Evolutionary conservation across 2,888 invertebrate species (phyloP), one percentile per base, ranked within the genome.

Genomic region (Morpho achilles): DNA sequence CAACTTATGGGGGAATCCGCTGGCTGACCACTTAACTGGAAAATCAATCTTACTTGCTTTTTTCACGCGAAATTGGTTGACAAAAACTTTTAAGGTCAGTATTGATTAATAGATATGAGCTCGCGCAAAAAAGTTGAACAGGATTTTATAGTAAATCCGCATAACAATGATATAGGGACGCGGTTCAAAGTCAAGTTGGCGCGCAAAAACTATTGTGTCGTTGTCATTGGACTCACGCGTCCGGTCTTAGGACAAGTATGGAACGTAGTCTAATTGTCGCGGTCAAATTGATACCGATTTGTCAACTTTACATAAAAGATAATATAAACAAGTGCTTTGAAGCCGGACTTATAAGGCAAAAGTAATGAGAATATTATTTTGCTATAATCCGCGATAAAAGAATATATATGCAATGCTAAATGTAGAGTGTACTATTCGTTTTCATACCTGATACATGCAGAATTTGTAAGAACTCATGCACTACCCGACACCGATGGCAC

Each of bases 61-160:
- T 67, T 66, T 67, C 62, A 69, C 60, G 65, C 42, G 10, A 70
- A 69, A 69, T 61, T 56, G 62, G 56, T 63, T 55, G 51, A 45
- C n/a, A 48, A 65, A 66, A 69, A 70, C 65, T 54, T 55, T 63
- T 71, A 73, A 75, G 70, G 71, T 73, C 69, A 64, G 48, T 52
- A 50, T 47, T 58, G 64, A 62, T 65, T 58, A 50, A 61, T 57
- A 57, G 53, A 60, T 61, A 58, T 59, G 50, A 53, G 41, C 49
- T 16, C 50, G 62, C 53, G 60, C 63, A 69, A 77, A 82, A 81
- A 80, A 67, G 57, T 69, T 41, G 68, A 87, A 81, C 83, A 82
- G 80, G 84, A 82, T 82, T 77, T 67, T 74, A 72, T 71, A 71
- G 73, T 72, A 74, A 78, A 79, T 81, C 76, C 68, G 73, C 69